Evolutionary conservation across 30 jellyfish, hydroid and myxozoan species (phyloP).

Genomic region (Morbakka virulenta): DNA sequence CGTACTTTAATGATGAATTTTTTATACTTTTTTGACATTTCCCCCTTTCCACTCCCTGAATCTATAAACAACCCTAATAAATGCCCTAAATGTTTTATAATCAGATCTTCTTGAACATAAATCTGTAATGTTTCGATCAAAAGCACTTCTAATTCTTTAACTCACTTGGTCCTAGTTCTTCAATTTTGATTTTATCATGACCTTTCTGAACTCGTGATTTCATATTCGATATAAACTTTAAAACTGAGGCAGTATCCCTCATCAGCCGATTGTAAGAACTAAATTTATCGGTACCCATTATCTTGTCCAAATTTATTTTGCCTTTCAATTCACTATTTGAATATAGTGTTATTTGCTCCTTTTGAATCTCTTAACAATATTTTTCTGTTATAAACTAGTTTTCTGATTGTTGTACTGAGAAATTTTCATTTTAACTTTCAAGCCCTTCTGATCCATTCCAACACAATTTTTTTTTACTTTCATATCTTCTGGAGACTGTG

Average conservation of each 20-base stretch:
- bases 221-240: slow-evolving; percentile 13
- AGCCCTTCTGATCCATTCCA: slow-evolving; percentile 55
- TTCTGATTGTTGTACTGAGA: slow-evolving; percentile 10
- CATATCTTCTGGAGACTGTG: slow-evolving; percentile 9
- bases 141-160: slow-evolving; percentile 25
- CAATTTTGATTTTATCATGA: slow-evolving; percentile 5
- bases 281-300: background rate
- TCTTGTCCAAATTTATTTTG: background rate
- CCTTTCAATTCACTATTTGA: slow-evolving; percentile 9
- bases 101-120: background rate
- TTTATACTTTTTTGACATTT: background rate
- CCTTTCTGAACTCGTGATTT: slow-evolving; percentile 11
- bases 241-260: slow-evolving; percentile 29
- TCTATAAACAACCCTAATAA: slow-evolving; percentile 16
- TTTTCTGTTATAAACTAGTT: slow-evolving; percentile 3
- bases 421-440: slow-evolving; percentile 16
- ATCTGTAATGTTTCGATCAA: slow-evolving; percentile 15
- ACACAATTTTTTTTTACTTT: slow-evolving; percentile 33
- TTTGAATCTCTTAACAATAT: slow-evolving; percentile 4
- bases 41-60: background rate
- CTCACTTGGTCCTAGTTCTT: slow-evolving; percentile 22
- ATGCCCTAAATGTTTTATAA: slow-evolving; percentile 14
- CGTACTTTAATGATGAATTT: slow-evolving; percentile 10
- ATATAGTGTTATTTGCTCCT: slow-evolving; percentile 7
- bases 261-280: slow-evolving; percentile 10